Percentiles rank a stretch among this genome's conserved stretches.
Evolutionary conservation across 2,113 vertebrate species (phyloP).

Genomic region (Halcyon senegalensis): DNA sequence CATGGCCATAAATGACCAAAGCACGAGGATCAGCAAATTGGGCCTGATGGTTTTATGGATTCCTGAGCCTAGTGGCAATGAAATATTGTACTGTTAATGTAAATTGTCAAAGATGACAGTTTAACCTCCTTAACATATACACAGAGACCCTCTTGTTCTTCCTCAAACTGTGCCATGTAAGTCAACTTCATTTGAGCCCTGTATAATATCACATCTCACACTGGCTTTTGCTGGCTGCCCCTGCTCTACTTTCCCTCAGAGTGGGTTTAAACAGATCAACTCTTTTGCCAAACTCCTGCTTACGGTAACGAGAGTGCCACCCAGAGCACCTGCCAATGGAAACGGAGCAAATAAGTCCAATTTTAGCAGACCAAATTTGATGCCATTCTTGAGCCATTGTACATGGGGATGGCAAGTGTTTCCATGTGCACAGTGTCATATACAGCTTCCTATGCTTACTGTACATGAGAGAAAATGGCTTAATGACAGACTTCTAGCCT

Average conservation of each 20-base stretch:
- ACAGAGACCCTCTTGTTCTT: conserved; percentile 28
- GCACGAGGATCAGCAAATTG: background rate
- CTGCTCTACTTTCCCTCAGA: background rate
- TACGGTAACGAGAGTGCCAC: background rate
- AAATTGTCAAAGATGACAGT: background rate
- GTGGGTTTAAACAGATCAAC: background rate
- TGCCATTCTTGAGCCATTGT: background rate
- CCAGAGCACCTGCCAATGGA: background rate
- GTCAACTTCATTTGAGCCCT: background rate
- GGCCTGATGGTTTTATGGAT: background rate
- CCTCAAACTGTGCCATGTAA: background rate
- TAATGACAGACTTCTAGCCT: conserved; percentile 38
- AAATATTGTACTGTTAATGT: background rate
- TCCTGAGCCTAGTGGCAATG: background rate
- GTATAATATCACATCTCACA: background rate
- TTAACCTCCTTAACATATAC: background rate
- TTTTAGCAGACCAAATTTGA: background rate
- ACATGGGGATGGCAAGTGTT: background rate
- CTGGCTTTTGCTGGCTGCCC: background rate
- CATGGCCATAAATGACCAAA: background rate
- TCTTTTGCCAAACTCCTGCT: background rate
- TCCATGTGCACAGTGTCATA: background rate
- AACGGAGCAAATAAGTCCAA: background rate
- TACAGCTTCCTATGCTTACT: background rate
- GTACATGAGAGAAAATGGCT: background rate